Base-by-base conservation (phyloP, 2,113 vertebrate species). In the Ptilonorhynchus violaceus region DNA sequence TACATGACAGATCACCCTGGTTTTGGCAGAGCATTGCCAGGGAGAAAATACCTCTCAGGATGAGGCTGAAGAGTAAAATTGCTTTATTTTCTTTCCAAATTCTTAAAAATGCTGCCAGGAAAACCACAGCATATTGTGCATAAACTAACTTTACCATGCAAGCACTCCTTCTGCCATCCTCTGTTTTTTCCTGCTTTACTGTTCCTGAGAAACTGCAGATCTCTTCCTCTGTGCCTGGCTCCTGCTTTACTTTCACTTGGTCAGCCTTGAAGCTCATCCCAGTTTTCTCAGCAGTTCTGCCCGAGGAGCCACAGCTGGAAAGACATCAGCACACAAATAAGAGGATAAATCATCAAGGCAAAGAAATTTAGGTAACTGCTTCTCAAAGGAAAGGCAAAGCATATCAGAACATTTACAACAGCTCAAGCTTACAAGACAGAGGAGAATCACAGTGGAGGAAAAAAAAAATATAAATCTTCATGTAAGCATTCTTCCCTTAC, bases 171-270 rank as follows among this genome's bases (percentile, higher is more conserved):
- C 99, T 98, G 58, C 98, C 98, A 83, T 99, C 99, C 92, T 99
- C 99, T 35, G 98, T 95, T 73, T 98, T 98, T 22, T 99, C 99
- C 28, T 98, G 98, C 93, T 99, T 99, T 64, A 98, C 98, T 88
- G 98, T 69, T 95, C 98, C 98, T 66, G 98, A 98, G 96, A 98
- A 99, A 75, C 97, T 98, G 93, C 99, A 99, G 62, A 98, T 94
- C 63, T 98, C 98, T 67, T 99, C 99, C 55, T 99, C 99, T 56
- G 97, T 98, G 35, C 99, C 99, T 22, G 99, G 99, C 90, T 99
- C 99, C 93, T 99, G 99, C 81, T 99, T 99, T 91, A 99, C 99
- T 97, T 98, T 99, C 80, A 99, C 98, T 85, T 98, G 98, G 77
- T 99, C 99, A 94, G 98, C 49, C 97, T 97, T 96, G 96, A 99